Evolutionary conservation across 2,888 invertebrate species (phyloP), one percentile per base, ranked within the genome.

Genomic region (Cerastoderma edule): DNA sequence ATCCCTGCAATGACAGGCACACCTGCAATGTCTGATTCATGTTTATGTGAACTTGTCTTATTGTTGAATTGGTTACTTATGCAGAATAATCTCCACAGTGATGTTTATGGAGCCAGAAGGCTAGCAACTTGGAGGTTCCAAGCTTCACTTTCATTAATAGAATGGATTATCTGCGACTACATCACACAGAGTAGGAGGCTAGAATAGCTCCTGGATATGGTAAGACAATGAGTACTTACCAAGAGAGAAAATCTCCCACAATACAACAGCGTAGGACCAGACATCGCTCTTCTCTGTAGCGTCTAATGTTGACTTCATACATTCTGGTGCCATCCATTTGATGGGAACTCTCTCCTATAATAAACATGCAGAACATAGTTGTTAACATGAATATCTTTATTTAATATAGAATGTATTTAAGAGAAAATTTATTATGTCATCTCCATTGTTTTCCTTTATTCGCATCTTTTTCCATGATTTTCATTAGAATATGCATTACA

Each of bases 181-280:
- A n/a, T n/a, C n/a, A n/a, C n/a, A n/a, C n/a, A n/a, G n/a, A n/a
- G n/a, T n/a, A n/a, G n/a, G n/a, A n/a, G n/a, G n/a, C n/a, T n/a
- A n/a, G n/a, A n/a, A n/a, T n/a, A n/a, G n/a, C n/a, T n/a, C n/a
- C n/a, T n/a, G n/a, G n/a, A n/a, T n/a, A n/a, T n/a, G n/a, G n/a
- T n/a, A n/a, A n/a, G n/a, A n/a, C n/a, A n/a, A n/a, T n/a, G n/a
- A n/a, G n/a, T n/a, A n/a, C 56, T 48, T 69, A 87, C 87, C 85
- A 2, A 87, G 63, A 39, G 78, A 63, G 65, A 87, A 87, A 30
- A 85, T 85, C 63, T 87, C 87, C 84, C 84, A 87, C 3, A 87
- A 63, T 2, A 87, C 81, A 1, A 87, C 75, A 27, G 83, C 86
- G 56, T 78, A 85, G 22, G 86, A 85, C 85, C 85, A 87, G 0